These are phyloP conservation scores for Stegodyphus dumicola DNA, from an alignment of 1,140 invertebrate genomes.

Conservation along the genomic window DNA sequence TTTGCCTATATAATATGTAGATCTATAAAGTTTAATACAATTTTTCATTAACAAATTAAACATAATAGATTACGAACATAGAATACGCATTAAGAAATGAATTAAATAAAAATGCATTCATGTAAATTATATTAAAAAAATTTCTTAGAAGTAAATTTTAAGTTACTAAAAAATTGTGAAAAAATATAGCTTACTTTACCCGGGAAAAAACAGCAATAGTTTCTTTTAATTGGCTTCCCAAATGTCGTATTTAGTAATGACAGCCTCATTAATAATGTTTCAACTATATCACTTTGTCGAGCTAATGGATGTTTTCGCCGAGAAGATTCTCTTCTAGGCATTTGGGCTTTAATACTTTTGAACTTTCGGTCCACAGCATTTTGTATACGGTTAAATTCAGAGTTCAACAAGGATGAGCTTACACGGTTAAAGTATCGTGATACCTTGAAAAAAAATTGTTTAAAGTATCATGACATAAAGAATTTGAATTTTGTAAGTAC, in stretches of 20 bases:
- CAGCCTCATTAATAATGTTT: constrained; percentile 88
- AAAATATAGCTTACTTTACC: constrained; percentile 76
- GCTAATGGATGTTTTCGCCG: constrained; percentile 84
- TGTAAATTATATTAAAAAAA: too few species aligned
- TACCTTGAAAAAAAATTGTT: neutral
- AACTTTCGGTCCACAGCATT: constrained; percentile 83
- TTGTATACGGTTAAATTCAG: constrained; percentile 84
- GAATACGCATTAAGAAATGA: too few species aligned
- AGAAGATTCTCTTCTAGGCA: constrained; percentile 86
- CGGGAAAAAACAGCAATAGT: constrained; percentile 89
- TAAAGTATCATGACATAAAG: too few species aligned
- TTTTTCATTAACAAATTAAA: too few species aligned
- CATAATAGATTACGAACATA: too few species aligned
- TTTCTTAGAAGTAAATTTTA: too few species aligned
- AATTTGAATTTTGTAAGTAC: too few species aligned
- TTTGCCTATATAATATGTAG: too few species aligned
- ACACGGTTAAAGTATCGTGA: constrained; percentile 68
- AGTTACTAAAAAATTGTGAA: too few species aligned
- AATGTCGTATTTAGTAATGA: constrained; percentile 87
- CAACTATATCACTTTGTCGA: constrained; percentile 88
- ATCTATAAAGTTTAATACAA: too few species aligned
- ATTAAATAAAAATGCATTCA: too few species aligned
- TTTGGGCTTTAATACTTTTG: constrained; percentile 71
- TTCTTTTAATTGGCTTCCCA: constrained; percentile 89
- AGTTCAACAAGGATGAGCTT: constrained; percentile 80